Evolutionary conservation across 2,797 vertebrate genomes (phyloP).

Genomic region (Sciurus vulgaris): DNA sequence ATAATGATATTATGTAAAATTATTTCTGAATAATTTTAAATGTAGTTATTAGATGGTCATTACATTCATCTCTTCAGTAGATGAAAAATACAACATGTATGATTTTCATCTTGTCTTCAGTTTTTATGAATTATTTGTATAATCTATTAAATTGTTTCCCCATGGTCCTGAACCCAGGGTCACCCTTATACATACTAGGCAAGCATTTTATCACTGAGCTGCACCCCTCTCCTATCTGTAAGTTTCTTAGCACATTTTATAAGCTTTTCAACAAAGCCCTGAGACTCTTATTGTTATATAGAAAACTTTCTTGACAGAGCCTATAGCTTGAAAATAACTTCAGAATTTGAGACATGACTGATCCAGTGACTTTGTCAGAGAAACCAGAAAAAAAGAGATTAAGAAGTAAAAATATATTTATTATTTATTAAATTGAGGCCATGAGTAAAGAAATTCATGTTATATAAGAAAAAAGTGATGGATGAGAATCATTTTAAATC

Average conservation of each 20-base stretch:
- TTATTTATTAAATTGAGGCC: not conserved
- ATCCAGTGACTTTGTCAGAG: not conserved
- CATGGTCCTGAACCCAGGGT: not conserved
- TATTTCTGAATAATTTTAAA: conserved; percentile 39
- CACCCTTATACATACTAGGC: fast-evolving
- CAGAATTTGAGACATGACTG: not conserved
- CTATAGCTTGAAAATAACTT: conserved; percentile 6
- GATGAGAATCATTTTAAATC: not conserved
- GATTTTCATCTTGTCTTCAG: not conserved
- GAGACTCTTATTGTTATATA: not conserved
- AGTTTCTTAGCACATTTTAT: not conserved
- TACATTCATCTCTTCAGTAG: not conserved
- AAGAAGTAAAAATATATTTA: not conserved
- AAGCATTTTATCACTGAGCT: not conserved
- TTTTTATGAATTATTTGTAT: not conserved
- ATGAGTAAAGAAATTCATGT: not conserved
- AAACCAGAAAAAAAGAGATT: not conserved
- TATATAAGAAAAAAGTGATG: not conserved
- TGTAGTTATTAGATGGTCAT: not conserved
- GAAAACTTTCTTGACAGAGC: not conserved
- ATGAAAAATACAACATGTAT: not conserved
- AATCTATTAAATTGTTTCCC: fast-evolving
- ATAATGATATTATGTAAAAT: not conserved
- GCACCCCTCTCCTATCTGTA: not conserved
- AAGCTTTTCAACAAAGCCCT: not conserved